Percentiles rank a stretch among this genome's conserved stretches.
These are phyloP conservation scores for Sinhomidia bicolor DNA, from an alignment of 2,888 invertebrate genomes.

Conservation along the genomic window DNA sequence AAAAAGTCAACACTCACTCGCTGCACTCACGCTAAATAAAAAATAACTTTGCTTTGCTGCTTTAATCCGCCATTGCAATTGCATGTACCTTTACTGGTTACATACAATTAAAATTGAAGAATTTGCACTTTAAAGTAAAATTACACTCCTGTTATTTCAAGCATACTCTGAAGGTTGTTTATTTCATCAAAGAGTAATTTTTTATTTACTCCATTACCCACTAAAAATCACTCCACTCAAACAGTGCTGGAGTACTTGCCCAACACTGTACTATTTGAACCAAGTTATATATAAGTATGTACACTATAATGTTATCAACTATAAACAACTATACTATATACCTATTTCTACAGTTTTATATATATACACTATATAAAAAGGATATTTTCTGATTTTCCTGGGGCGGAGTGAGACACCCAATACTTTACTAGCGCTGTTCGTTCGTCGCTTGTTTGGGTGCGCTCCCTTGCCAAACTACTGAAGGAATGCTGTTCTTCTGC, in stretches of 20 bases:
- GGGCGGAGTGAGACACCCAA: constrained; percentile 68
- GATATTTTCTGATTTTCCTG: constrained; percentile 68
- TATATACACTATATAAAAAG: constrained; percentile 54
- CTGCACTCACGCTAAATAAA: too few species aligned
- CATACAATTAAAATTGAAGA: too few species aligned
- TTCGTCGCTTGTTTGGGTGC: constrained; percentile 66
- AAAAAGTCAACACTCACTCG: too few species aligned
- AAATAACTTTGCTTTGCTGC: too few species aligned
- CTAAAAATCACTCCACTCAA: too few species aligned
- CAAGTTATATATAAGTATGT: not conserved
- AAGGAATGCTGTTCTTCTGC: constrained; percentile 62
- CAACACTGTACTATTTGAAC: not conserved
- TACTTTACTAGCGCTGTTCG: constrained; percentile 37
- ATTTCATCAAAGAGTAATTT: too few species aligned
- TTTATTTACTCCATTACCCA: not conserved
- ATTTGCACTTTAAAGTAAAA: too few species aligned
- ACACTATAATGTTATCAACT: not conserved
- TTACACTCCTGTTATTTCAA: too few species aligned
- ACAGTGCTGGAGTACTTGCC: not conserved
- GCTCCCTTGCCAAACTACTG: constrained; percentile 71
- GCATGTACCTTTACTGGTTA: too few species aligned
- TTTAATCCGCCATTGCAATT: too few species aligned
- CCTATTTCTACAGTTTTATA: not conserved
- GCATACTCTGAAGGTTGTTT: too few species aligned
- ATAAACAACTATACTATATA: not conserved